Conservation (phyloP, 2,113 vertebrate genomes). For the Miniopterus natalensis region DNA sequence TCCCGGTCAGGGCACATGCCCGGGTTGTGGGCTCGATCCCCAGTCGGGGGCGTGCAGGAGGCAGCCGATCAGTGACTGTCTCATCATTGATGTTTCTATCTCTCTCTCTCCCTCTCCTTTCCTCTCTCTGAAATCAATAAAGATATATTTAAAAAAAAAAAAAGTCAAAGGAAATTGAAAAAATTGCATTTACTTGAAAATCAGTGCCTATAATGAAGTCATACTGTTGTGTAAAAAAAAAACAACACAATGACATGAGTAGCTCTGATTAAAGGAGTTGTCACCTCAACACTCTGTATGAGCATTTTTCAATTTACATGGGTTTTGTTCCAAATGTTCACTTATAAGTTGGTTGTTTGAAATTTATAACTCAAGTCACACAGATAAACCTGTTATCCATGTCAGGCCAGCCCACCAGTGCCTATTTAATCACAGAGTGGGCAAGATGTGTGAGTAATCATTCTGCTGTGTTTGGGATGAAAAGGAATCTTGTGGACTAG, state of each 20-base stretch:
- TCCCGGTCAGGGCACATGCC: no score
- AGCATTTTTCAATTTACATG: not conserved
- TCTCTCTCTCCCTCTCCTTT: no score
- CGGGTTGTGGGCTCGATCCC: no score
- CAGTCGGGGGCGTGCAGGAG: no score
- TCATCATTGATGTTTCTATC: no score
- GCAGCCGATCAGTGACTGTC: no score
- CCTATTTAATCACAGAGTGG: not conserved
- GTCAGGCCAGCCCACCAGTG: not conserved
- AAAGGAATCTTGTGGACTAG: not conserved
- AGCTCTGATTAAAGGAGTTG: not conserved
- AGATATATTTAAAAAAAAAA: not conserved
- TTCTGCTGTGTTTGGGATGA: not conserved
- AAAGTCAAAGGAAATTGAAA: not conserved
- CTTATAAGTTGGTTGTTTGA: not conserved
- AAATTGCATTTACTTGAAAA: slow-evolving; percentile 12
- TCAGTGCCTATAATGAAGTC: not conserved
- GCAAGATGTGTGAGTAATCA: not conserved
- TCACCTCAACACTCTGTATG: not conserved
- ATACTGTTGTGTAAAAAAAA: not conserved
- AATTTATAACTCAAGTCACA: not conserved
- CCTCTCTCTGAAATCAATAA: no score
- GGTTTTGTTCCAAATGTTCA: not conserved
- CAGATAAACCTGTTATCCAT: not conserved
- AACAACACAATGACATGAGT: not conserved